Base-by-base conservation (phyloP, 2,888 invertebrate species). In the Chrysina gloriosa region DNA sequence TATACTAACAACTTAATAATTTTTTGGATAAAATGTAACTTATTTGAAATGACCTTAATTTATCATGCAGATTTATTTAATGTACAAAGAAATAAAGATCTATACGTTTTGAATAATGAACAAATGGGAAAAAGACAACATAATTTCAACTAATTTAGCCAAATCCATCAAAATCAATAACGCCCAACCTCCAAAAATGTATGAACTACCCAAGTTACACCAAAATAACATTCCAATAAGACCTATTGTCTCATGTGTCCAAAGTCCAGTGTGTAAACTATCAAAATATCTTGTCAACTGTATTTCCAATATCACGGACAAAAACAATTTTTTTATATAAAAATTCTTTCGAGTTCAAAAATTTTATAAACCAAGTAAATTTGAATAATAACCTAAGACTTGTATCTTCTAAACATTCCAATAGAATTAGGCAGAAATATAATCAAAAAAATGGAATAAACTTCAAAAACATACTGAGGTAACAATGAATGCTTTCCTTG, bases 111-210 rank as follows among this genome's bases (percentile, higher is more conserved):
- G n/a, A n/a, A n/a, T n/a, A n/a, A n/a, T n/a, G n/a, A n/a, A n/a
- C n/a, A n/a, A n/a, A n/a, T n/a, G n/a, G n/a, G n/a, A n/a, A n/a
- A n/a, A n/a, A n/a, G n/a, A n/a, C n/a, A n/a, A n/a, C n/a, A n/a
- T n/a, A n/a, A n/a, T n/a, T n/a, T n/a, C n/a, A n/a, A n/a, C n/a
- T n/a, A n/a, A n/a, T n/a, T n/a, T n/a, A n/a, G n/a, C n/a, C n/a
- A n/a, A n/a, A n/a, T n/a, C n/a, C n/a, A n/a, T n/a, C n/a, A 61
- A 61, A 61, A 61, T 42, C 9, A 14, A 36, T 36, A 61, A 61
- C 14, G 16, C 61, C 1, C 34, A 42, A 39, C 61, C 61, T 16
- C 61, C 61, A 16, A 21, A 42, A 61, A 61, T 61, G 42, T 61
- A 61, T 36, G 61, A 21, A 21, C 14, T 39, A 39, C 61, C 61